These are phyloP conservation scores for Athetis lepigone DNA, from an alignment of 2,888 invertebrate genomes.

Conservation along the genomic window DNA sequence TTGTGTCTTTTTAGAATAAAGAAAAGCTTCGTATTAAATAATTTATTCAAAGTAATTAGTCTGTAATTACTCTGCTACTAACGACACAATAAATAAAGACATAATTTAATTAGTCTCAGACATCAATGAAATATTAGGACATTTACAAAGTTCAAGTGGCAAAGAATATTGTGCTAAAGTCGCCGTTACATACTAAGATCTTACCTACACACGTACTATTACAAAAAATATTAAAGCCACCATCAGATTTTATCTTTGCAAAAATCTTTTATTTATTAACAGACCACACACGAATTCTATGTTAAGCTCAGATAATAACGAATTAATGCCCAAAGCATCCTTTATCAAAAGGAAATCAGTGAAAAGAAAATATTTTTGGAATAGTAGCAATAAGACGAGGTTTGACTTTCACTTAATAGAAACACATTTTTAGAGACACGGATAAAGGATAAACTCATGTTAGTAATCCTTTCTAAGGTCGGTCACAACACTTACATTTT, in stretches of 20 bases:
- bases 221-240: conserved; percentile 41
- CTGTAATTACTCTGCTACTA: conserved; percentile 17
- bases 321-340: conserved; percentile 33
- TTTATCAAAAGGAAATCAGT: conserved; percentile 29
- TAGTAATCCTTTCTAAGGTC: conserved; percentile 39
- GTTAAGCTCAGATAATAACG: conserved; percentile 39
- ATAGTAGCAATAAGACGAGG: conserved; percentile 52
- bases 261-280: conserved; percentile 41
- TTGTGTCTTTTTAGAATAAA: conserved; percentile 10
- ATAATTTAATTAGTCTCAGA: conserved; percentile 42
- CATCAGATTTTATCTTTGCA: conserved; percentile 28
- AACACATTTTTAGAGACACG: conserved; percentile 29
- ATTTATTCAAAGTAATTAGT: conserved; percentile 31
- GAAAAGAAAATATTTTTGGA: conserved; percentile 24
- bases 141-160: conserved; percentile 26
- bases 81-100: conserved; percentile 38
- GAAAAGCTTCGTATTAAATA: conserved; percentile 7
- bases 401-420: conserved; percentile 57
- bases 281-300: conserved; percentile 20
- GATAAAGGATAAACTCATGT: conserved; percentile 59
- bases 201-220: conserved; percentile 36
- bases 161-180: conserved; percentile 19
- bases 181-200: conserved; percentile 20
- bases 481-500: conserved; percentile 60
- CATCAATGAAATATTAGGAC: conserved; percentile 46